Conservation (phyloP, 1,140 invertebrate genomes). For the Drosophila lini region DNA sequence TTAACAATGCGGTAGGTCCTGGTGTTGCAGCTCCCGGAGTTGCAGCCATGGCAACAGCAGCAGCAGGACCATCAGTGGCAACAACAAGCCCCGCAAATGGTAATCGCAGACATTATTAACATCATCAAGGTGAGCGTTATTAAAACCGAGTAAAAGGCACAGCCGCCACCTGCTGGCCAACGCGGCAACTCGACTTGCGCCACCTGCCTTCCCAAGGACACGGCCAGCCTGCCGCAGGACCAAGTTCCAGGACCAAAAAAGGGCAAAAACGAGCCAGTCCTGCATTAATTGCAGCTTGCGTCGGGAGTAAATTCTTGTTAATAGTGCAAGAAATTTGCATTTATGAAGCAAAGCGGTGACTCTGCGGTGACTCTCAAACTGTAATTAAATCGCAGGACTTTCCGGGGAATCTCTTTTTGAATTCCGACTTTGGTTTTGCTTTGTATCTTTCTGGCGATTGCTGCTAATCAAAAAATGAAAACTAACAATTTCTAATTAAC, state of each 20-base stretch:
- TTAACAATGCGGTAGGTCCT: slow-evolving; percentile 36
- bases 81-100: slow-evolving; percentile 42
- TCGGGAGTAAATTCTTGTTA: slow-evolving; percentile 38
- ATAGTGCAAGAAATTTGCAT: slow-evolving; percentile 45
- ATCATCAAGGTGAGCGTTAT: slow-evolving; percentile 59
- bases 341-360: slow-evolving; percentile 21
- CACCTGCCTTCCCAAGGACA: slow-evolving; percentile 40
- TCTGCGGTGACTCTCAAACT: slow-evolving; percentile 21
- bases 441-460: too few relatives aligned
- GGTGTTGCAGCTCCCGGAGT: slow-evolving; percentile 19
- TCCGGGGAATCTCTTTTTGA: background rate
- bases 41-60: slow-evolving; percentile 30
- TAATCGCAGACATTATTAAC: slow-evolving; percentile 74
- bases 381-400: slow-evolving; percentile 21
- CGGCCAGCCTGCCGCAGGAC: slow-evolving; percentile 15
- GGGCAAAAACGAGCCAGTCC: background rate
- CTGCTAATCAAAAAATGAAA: background rate
- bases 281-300: slow-evolving; percentile 35
- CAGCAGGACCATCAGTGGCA: slow-evolving; percentile 25
- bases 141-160: slow-evolving; percentile 41
- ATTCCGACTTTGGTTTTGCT: background rate
- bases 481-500: background rate
- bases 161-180: slow-evolving; percentile 40
- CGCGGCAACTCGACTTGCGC: slow-evolving; percentile 28
- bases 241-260: slow-evolving; percentile 11